Conservation (phyloP, 2,888 invertebrate genomes). For the Operophtera brumata region DNA sequence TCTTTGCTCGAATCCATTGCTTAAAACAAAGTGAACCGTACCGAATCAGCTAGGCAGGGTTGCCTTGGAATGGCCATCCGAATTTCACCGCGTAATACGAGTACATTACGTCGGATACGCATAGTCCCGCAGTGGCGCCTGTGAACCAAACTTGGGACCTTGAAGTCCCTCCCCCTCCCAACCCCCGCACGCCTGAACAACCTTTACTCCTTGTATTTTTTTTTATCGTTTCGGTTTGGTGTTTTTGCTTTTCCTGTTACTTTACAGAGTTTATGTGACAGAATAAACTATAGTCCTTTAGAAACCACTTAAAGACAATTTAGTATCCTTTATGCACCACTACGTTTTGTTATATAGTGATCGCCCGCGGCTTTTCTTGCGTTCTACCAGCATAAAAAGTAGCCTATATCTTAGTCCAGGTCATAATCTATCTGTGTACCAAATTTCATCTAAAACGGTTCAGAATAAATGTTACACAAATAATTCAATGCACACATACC, state of each 20-base stretch:
- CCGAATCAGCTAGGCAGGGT: background rate
- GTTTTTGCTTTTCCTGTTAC: conserved; percentile 24
- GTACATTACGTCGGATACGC: conserved; percentile 59
- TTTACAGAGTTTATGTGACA: background rate
- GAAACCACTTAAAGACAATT: background rate
- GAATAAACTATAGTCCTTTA: background rate
- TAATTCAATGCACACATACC: too few species aligned
- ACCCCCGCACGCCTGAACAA: conserved; percentile 41
- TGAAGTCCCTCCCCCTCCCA: conserved; percentile 38
- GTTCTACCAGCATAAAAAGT: too few species aligned
- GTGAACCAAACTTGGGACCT: conserved; percentile 56
- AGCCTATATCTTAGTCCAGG: too few species aligned
- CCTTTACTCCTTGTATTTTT: conserved; percentile 53
- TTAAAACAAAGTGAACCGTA: background rate
- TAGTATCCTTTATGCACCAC: too few species aligned
- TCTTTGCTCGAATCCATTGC: too few species aligned
- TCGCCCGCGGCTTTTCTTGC: too few species aligned
- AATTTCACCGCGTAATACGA: conserved; percentile 46
- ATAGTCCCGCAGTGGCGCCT: conserved; percentile 70
- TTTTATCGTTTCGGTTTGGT: conserved; percentile 27
- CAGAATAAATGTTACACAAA: too few species aligned
- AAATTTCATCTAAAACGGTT: too few species aligned
- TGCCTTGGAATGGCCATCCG: conserved; percentile 25
- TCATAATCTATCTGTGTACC: too few species aligned
- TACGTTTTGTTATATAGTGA: too few species aligned